phyloP scores from a whole-genome alignment of 2,888 invertebrate genomes.

The Heliconius ethilla region DNA sequence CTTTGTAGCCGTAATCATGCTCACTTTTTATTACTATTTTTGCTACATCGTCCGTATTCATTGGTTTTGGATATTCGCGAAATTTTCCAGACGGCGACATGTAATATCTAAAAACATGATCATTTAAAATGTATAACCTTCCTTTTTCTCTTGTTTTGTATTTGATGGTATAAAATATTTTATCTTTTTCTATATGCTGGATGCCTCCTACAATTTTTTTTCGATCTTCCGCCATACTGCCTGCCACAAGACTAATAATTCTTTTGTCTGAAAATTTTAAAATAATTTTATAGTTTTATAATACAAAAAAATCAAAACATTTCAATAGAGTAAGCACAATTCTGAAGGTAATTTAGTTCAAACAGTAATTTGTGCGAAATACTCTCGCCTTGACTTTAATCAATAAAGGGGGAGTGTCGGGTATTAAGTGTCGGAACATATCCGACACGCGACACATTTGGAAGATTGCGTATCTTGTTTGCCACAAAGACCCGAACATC shows the following conservation, averaged over 20 bases:
- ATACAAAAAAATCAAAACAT: background rate
- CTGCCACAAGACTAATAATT: background rate
- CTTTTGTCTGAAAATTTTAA: background rate
- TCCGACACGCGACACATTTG: background rate
- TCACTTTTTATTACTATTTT: slow-evolving; percentile 64
- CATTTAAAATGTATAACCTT: slow-evolving; percentile 64
- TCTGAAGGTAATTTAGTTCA: no score
- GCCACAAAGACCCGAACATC: no score
- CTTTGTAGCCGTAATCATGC: slow-evolving; percentile 59
- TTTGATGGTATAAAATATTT: slow-evolving; percentile 57
- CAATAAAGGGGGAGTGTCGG: background rate
- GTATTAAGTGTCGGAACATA: background rate
- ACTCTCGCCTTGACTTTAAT: no score
- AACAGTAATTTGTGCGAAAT: no score
- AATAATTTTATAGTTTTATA: background rate
- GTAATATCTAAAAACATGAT: slow-evolving; percentile 70
- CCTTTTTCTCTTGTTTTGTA: slow-evolving; percentile 64
- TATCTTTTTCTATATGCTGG: slow-evolving; percentile 56
- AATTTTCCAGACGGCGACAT: slow-evolving; percentile 68
- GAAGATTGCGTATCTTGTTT: no score
- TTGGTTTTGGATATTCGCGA: slow-evolving; percentile 66
- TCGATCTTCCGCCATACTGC: slow-evolving; percentile 15
- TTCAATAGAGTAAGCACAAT: no score
- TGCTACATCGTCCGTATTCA: slow-evolving; percentile 61
- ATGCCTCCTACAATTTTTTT: slow-evolving; percentile 53